Conservation (phyloP, 2,113 vertebrate species). For the Rutilus rutilus region DNA sequence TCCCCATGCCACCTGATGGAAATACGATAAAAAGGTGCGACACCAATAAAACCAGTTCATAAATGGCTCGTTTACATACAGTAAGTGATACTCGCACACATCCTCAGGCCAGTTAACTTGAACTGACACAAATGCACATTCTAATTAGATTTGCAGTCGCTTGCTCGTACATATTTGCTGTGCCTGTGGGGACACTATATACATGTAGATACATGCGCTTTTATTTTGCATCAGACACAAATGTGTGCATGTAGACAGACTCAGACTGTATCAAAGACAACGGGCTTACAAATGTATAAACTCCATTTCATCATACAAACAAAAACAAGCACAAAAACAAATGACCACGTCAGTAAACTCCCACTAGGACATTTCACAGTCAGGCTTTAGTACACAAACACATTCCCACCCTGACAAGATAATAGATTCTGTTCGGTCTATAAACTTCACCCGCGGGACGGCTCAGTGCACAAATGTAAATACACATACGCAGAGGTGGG, state of each 20-base stretch:
- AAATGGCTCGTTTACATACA: neutral
- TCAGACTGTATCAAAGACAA: constrained; percentile 31
- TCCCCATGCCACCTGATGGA: neutral
- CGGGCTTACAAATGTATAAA: neutral
- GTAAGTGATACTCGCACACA: neutral
- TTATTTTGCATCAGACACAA: constrained; percentile 8
- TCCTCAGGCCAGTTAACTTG: neutral
- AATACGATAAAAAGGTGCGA: neutral
- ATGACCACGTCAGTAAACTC: neutral
- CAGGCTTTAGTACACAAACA: constrained; percentile 27
- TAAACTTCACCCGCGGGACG: constrained; percentile 12
- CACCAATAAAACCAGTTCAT: neutral
- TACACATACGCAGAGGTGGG: neutral
- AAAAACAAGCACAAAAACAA: constrained; percentile 26
- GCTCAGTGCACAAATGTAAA: neutral
- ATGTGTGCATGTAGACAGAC: constrained; percentile 21
- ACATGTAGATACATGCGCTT: neutral
- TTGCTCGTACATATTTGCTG: neutral
- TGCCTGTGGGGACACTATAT: neutral
- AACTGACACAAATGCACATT: neutral
- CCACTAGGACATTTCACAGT: constrained; percentile 27
- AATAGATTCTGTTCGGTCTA: constrained; percentile 22
- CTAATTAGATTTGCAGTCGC: neutral
- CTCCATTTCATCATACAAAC: constrained; percentile 4
- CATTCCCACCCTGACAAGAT: constrained; percentile 19